These are phyloP conservation scores for Troides aeacus DNA, from an alignment of 2,888 invertebrate species.

Conservation along the genomic window DNA sequence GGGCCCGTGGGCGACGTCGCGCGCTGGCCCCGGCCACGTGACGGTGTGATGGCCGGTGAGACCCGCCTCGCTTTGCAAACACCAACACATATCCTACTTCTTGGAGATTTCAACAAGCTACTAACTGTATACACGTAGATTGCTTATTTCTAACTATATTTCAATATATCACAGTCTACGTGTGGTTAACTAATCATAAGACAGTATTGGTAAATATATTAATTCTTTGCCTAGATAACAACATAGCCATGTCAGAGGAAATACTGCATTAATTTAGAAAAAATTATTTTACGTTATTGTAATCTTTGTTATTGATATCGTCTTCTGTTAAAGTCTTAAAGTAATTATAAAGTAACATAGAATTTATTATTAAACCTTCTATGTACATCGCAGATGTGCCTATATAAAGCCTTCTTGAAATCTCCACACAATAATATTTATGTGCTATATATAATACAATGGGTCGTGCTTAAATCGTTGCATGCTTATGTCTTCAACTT, in stretches of 20 bases:
- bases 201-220: too few relatives aligned
- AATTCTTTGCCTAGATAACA: too few relatives aligned
- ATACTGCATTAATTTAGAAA: too few relatives aligned
- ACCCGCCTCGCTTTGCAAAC: constrained; percentile 38
- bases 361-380: too few relatives aligned
- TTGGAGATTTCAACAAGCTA: constrained; percentile 17
- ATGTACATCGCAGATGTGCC: too few relatives aligned
- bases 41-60: constrained; percentile 79
- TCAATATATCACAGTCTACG: background rate
- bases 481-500: constrained; percentile 10
- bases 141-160: background rate
- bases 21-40: constrained; percentile 72
- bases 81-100: background rate
- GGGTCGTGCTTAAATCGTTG: constrained; percentile 8
- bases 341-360: background rate
- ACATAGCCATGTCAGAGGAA: too few relatives aligned
- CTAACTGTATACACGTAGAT: background rate
- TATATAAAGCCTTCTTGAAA: constrained; percentile 1
- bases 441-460: constrained; percentile 1
- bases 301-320: background rate
- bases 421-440: constrained; percentile 4
- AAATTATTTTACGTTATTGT: too few relatives aligned
- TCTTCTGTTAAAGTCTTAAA: background rate
- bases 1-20: constrained; percentile 65
- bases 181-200: too few relatives aligned